Evolutionary conservation across 2,113 vertebrate genomes (phyloP).

Genomic region (Sapajus apella): DNA sequence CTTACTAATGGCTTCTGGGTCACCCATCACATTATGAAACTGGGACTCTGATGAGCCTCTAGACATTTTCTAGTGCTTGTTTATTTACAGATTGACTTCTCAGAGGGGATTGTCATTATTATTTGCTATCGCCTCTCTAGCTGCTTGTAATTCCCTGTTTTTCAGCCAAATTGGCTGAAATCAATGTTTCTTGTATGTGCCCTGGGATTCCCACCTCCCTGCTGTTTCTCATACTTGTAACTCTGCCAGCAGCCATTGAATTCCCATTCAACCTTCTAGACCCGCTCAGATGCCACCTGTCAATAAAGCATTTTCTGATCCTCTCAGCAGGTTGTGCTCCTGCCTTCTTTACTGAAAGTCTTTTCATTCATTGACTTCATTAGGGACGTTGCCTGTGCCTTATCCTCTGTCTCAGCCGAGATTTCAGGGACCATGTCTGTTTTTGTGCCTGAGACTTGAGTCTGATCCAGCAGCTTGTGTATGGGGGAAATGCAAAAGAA

Average conservation of each 20-base stretch:
- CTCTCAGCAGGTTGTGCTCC: background rate
- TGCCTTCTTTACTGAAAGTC: background rate
- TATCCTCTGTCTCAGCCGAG: background rate
- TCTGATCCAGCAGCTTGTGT: background rate
- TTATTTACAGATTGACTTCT: background rate
- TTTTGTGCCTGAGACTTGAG: background rate
- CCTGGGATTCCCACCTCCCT: background rate
- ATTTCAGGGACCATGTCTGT: background rate
- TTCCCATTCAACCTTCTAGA: background rate
- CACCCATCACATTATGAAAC: background rate
- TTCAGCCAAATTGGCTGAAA: background rate
- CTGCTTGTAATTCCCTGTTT: background rate
- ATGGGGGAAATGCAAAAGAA: background rate
- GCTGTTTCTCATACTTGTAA: background rate
- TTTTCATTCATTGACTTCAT: background rate
- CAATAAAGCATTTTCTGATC: background rate
- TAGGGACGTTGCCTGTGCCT: background rate
- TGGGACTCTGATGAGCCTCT: background rate
- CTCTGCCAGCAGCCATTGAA: background rate
- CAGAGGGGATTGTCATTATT: background rate
- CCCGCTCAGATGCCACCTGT: background rate
- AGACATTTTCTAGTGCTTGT: background rate
- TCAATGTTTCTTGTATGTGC: background rate
- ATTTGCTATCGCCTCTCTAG: background rate
- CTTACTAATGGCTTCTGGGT: background rate